Percentiles rank a stretch among this genome's conserved stretches.
Conservation (phyloP, 2,797 vertebrate genomes). For the Lepidocolaptes lacrymiger region DNA sequence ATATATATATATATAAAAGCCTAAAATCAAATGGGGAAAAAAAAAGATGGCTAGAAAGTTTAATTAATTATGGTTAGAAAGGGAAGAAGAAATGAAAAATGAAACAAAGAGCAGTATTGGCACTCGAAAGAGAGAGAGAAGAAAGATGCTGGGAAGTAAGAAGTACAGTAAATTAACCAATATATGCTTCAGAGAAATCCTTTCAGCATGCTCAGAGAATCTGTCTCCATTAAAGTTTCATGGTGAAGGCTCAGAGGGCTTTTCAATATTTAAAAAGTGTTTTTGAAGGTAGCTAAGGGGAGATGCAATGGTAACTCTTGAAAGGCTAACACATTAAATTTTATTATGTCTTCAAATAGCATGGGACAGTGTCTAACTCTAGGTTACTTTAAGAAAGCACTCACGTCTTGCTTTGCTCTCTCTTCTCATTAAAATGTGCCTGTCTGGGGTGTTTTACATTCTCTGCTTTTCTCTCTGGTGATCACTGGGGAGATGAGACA, state of each 20-base stretch:
- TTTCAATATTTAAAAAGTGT: slow-evolving; percentile 43
- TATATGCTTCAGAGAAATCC: not conserved
- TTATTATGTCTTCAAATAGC: not conserved
- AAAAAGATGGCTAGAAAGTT: not conserved
- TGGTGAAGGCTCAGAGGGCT: slow-evolving; percentile 14
- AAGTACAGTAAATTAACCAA: not conserved
- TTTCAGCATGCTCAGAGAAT: not conserved
- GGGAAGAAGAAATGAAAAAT: slow-evolving; percentile 34
- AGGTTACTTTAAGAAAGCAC: not conserved
- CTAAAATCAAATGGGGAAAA: not conserved
- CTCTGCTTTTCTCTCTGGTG: not conserved
- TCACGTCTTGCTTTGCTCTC: not conserved
- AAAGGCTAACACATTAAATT: slow-evolving; percentile 13
- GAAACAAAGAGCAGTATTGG: slow-evolving; percentile 1
- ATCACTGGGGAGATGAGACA: not conserved
- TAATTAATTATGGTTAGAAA: not conserved
- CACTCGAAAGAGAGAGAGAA: not conserved
- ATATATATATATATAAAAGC: no score
- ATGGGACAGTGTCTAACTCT: not conserved
- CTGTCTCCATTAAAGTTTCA: slow-evolving; percentile 50
- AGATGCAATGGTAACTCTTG: not conserved
- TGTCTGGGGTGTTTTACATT: not conserved
- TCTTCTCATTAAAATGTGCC: not conserved
- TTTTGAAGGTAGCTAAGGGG: slow-evolving; percentile 23
- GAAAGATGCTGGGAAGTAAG: not conserved